A percentile compares a stretch with the other conserved stretches of the same genome.
These are phyloP conservation scores for Coregonus ussuriensis DNA, from an alignment of 2,797 vertebrate species.

Conservation along the genomic window DNA sequence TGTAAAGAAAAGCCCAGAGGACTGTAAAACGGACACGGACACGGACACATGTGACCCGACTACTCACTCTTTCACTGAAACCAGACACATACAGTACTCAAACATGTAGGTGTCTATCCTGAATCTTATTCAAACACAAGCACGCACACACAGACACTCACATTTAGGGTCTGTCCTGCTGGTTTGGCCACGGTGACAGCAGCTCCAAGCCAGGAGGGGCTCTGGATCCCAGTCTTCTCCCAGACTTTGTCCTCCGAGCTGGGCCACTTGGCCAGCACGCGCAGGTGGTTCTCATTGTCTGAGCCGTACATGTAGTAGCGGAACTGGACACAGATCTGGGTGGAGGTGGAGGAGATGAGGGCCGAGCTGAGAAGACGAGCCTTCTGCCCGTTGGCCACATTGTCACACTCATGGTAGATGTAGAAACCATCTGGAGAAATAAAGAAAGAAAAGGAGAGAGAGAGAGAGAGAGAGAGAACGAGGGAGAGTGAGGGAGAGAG, in stretches of 20 bases:
- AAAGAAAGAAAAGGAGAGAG: too few species aligned
- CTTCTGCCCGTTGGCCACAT: conserved; percentile 57
- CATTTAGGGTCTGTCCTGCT: conserved; percentile 60
- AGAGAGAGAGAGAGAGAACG: too few species aligned
- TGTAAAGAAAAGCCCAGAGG: too few species aligned
- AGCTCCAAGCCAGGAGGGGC: conserved; percentile 72
- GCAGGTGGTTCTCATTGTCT: conserved; percentile 47
- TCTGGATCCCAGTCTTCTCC: conserved; percentile 71
- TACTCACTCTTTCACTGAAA: background rate
- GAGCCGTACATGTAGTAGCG: conserved; percentile 79
- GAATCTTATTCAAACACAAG: too few species aligned
- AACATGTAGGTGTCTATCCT: too few species aligned
- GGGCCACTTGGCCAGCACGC: conserved; percentile 59
- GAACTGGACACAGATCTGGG: conserved; percentile 77
- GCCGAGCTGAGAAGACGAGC: conserved; percentile 70
- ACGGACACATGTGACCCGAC: background rate
- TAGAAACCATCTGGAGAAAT: conserved; percentile 70
- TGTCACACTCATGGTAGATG: conserved; percentile 78
- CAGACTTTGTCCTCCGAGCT: conserved; percentile 58
- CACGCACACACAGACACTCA: conserved; percentile 55
- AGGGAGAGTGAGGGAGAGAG: too few species aligned
- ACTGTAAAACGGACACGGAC: background rate
- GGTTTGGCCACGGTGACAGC: conserved; percentile 66
- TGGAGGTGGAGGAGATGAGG: conserved; percentile 52
- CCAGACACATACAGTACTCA: too few species aligned